Evolutionary conservation across 2,888 invertebrate genomes (phyloP), one percentile per base, ranked within the genome.

Genomic region (Bombyx huttoni): DNA sequence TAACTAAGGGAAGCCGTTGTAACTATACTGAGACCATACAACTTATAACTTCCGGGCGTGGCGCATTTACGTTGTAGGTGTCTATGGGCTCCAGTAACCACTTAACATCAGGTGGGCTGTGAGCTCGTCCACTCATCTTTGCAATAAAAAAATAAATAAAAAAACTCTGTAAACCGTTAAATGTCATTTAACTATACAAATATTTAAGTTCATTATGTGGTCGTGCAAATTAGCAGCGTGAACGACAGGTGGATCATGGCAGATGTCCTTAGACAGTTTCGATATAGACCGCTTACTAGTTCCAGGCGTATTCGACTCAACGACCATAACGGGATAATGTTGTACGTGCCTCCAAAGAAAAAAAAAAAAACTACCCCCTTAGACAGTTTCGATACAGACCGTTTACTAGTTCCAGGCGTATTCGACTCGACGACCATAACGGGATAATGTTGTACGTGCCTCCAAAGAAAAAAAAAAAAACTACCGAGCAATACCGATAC

Each of bases 171-270:
- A 3, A 24, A 5, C 24, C 24, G 24, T 24, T 24, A 5, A 24
- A 24, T 5, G 5, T 24, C 24, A 24, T 2, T 24, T 24, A 24
- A 24, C 3, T 24, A 24, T 24, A 24, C n/a, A 48, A n/a, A 48
- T 33, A 48, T 24, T 48, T 48, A 8, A 24, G 14, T 70, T 78
- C 74, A 73, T 71, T 67, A 65, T 77, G 68, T 65, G 67, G 71
- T 73, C 75, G 75, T 75, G 78, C 80, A 79, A 81, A 82, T 82
- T 80, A 82, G 65, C 73, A 82, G 65, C 73, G 76, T 79, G 82
- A 84, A 80, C 72, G 85, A 85, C 86, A 86, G 86, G 86, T 86
- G 86, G 76, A 76, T 65, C 64, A 55, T 53, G 68, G 81, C 85
- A 85, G 87, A 84, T 84, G 85, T 62, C 68, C 69, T 68, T 69